Conservation (phyloP, 2,113 vertebrate species). For the Phasianus colchicus region DNA sequence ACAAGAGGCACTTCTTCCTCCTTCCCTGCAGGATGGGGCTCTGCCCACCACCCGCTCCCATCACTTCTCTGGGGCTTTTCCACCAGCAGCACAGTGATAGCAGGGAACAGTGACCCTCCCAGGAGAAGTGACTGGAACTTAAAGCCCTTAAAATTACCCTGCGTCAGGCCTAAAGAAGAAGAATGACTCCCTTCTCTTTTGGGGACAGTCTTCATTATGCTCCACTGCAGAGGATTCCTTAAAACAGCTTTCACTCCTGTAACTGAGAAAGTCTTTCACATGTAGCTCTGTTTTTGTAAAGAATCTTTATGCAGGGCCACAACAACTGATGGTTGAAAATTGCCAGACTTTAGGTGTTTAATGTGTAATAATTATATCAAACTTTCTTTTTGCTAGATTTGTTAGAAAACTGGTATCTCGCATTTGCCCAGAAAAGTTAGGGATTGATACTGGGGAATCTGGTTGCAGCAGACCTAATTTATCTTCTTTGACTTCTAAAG, state of each 20-base stretch:
- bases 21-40: background rate
- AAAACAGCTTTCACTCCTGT: conserved; percentile 7
- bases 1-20: background rate
- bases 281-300: background rate
- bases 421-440: background rate
- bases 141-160: conserved; percentile 8
- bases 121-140: background rate
- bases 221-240: background rate
- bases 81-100: rapidly evolving
- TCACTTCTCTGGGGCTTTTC: background rate
- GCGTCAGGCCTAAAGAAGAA: background rate
- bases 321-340: background rate
- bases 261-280: background rate
- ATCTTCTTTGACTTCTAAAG: background rate
- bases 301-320: background rate
- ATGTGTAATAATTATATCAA: background rate
- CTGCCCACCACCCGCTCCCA: background rate
- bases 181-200: background rate
- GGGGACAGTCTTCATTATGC: background rate
- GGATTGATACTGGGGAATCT: background rate
- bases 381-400: background rate
- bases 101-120: background rate
- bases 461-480: background rate
- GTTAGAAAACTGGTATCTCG: background rate
- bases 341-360: background rate